Evolutionary conservation across 2,797 vertebrate genomes (phyloP), one percentile per base, ranked within the genome.

Genomic region (Erethizon dorsatum): DNA sequence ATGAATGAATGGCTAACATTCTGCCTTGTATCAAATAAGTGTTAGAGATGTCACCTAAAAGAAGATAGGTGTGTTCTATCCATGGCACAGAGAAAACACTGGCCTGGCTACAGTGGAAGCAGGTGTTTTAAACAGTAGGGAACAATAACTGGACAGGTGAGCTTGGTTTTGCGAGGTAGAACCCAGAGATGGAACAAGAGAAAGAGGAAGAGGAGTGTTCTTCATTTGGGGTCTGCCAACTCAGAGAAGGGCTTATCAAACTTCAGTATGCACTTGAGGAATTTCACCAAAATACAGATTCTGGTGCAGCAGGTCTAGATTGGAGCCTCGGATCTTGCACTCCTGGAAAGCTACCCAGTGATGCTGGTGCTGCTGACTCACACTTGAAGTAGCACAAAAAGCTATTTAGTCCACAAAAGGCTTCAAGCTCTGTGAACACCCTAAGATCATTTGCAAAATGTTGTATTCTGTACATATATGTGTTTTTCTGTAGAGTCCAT

Each of bases 1-100:
- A 37, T 71, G n/a, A 69, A 65, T 65, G 56, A 71, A 77, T 47
- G 57, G 54, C 37, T 41, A 41, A 41, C 83, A 90, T 65, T 88
- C 52, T 78, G 15, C 18, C 59, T 83, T 56, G 8, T 83, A 22
- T 90, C 71, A 56, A 37, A 61, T 33, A 69, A 24, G 12, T 67
- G 6, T 17, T 11, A 18, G 65, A 54, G 31, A 33, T 75, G 61
- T 79, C 52, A 63, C 15, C 56, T 56, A 80, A 37, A 31, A 47
- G 37, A 50, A 69, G 26, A 83, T 31, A 24, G 31, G 4, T 24
- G 26, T n/a, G 18, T 56, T 50, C 50, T 52, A 18, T 10, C 37
- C 15, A 26, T 5, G 20, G 24, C 89, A 63, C 26, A 80, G 85
- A 69, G 52, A 79, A 73, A 47, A 28, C 37, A n/a, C 4, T 37